Evolutionary conservation across 1,140 invertebrate genomes (phyloP).

Genomic region (Potamilus streckersoni): DNA sequence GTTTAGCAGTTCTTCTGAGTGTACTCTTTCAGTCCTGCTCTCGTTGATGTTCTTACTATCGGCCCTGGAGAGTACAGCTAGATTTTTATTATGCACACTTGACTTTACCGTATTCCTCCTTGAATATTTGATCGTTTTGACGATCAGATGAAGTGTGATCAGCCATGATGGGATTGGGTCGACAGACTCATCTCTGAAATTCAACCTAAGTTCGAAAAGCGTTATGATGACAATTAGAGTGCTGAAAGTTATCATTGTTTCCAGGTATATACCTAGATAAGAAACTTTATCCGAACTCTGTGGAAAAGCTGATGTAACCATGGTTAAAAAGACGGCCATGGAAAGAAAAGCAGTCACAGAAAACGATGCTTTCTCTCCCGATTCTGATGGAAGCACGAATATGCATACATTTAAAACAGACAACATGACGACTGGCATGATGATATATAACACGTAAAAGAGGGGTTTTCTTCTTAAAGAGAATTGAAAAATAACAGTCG

Average conservation of each 20-base stretch:
- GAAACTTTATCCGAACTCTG: slow-evolving; percentile 32
- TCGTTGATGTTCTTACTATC: not conserved
- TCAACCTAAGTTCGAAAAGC: not conserved
- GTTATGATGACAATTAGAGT: slow-evolving; percentile 15
- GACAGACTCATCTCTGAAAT: not conserved
- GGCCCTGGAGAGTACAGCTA: not conserved
- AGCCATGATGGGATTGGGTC: not conserved
- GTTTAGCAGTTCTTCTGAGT: no score
- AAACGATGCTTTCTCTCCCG: slow-evolving; percentile 41
- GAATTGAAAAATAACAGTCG: slow-evolving; percentile 73
- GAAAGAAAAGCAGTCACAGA: slow-evolving; percentile 42
- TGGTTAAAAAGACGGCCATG: slow-evolving; percentile 41
- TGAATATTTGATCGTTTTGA: not conserved
- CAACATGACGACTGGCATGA: slow-evolving; percentile 37
- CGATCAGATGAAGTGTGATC: not conserved
- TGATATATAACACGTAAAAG: slow-evolving; percentile 31
- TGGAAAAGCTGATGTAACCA: slow-evolving; percentile 32
- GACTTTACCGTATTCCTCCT: not conserved
- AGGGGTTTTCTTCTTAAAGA: slow-evolving; percentile 25
- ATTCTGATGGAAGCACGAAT: slow-evolving; percentile 34
- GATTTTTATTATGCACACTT: not conserved
- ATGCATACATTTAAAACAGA: slow-evolving; percentile 34
- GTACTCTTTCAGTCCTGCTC: no score
- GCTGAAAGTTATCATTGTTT: not conserved
- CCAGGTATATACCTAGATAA: slow-evolving; percentile 28